Conservation (phyloP, 2,888 invertebrate genomes). For the Odontothrips loti region DNA sequence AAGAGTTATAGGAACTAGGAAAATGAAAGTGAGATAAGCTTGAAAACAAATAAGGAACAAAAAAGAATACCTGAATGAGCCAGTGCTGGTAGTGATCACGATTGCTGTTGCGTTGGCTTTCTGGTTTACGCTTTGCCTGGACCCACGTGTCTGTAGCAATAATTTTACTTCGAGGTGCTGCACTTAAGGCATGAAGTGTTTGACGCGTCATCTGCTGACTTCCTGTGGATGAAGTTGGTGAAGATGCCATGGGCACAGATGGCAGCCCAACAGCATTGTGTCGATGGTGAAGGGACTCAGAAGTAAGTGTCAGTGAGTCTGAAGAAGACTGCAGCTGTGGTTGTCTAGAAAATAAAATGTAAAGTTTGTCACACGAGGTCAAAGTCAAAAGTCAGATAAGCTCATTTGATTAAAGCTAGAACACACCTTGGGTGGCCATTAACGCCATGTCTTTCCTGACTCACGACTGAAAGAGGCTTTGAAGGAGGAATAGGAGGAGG, state of each 20-base stretch:
- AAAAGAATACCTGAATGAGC: conserved; percentile 69
- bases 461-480: conserved; percentile 48
- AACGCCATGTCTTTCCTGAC: not conserved
- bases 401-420: not conserved
- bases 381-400: conserved; percentile 29
- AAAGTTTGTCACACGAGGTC: not conserved
- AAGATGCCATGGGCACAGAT: conserved; percentile 38
- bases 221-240: conserved; percentile 51
- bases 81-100: conserved; percentile 67
- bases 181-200: conserved; percentile 66
- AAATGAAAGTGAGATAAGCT: conserved; percentile 30
- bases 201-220: conserved; percentile 61
- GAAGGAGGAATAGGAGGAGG: conserved; percentile 54
- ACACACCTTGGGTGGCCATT: conserved; percentile 16
- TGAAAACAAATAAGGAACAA: not conserved
- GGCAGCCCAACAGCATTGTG: conserved; percentile 30
- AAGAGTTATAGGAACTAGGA: conserved; percentile 27
- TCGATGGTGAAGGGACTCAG: conserved; percentile 26
- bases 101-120: conserved; percentile 53
- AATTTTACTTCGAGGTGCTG: conserved; percentile 71
- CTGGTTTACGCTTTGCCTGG: conserved; percentile 57
- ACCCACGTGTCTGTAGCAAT: conserved; percentile 69
- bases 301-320: conserved; percentile 51
- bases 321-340: conserved; percentile 58
- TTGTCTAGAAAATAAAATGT: conserved; percentile 44